A percentile compares a stretch with the other conserved stretches of the same genome.
Conservation (phyloP, 2,113 vertebrate species). For the Manacus vitellinus region DNA sequence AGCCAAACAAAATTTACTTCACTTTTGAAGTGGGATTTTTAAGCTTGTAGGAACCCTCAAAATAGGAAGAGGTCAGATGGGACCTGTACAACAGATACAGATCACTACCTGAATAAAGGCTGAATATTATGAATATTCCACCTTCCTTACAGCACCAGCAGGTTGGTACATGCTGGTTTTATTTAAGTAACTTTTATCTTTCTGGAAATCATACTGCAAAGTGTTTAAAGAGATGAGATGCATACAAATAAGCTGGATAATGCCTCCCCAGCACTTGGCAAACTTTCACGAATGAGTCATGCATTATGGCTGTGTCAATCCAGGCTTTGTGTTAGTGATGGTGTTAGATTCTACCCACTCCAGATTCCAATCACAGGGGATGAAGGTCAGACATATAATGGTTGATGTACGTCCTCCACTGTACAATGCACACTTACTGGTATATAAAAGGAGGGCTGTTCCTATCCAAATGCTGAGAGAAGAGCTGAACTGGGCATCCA, state of each 20-base stretch:
- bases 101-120: not conserved
- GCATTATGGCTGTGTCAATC: not conserved
- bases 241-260: slow-evolving; percentile 34
- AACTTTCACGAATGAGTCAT: slow-evolving; percentile 34
- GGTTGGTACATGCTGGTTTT: not conserved
- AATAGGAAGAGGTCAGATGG: not conserved
- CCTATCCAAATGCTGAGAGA: not conserved
- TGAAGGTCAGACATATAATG: not conserved
- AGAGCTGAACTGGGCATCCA: not conserved
- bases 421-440: not conserved
- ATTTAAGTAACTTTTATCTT: slow-evolving; percentile 15
- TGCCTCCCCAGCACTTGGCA: slow-evolving; percentile 14
- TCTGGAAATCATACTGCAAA: slow-evolving; percentile 12
- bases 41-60: not conserved
- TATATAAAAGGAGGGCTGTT: not conserved
- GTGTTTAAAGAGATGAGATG: not conserved
- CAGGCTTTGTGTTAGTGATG: not conserved
- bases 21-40: not conserved
- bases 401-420: not conserved
- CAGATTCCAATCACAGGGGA: not conserved
- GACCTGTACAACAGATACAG: not conserved
- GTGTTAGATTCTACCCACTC: not conserved
- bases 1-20: not conserved
- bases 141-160: not conserved
- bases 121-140: not conserved